phyloP scores from a whole-genome alignment of 2,797 vertebrate species.

The Sebastes umbrosus region DNA sequence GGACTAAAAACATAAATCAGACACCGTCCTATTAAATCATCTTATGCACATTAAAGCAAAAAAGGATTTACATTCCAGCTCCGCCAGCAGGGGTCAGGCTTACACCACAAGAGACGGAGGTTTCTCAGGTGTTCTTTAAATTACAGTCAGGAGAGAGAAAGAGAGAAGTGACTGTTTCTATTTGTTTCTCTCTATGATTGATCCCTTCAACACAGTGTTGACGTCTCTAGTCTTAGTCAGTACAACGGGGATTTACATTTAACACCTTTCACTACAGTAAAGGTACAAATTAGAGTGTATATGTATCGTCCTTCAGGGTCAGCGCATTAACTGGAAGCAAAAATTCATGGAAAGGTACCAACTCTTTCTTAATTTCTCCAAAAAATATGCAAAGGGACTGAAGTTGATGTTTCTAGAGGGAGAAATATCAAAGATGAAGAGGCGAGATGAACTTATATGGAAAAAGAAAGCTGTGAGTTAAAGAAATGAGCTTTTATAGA shows the following conservation, averaged over 20 bases:
- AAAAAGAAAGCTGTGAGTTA: conserved; percentile 37
- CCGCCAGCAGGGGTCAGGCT: conserved; percentile 66
- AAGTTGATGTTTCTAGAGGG: not conserved
- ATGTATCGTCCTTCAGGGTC: not conserved
- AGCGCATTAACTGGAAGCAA: not conserved
- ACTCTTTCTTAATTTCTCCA: not conserved
- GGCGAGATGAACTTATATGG: not conserved
- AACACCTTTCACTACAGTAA: not conserved
- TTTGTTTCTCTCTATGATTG: conserved; percentile 36
- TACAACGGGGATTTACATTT: conserved; percentile 13
- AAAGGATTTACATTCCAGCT: not conserved
- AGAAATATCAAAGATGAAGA: not conserved
- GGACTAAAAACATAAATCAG: not conserved
- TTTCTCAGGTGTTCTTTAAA: conserved; percentile 7
- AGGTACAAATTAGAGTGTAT: not conserved
- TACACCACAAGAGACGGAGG: conserved; percentile 11
- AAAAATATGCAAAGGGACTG: not conserved
- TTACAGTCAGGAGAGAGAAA: not conserved
- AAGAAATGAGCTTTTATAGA: conserved; percentile 66
- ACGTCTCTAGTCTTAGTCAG: not conserved
- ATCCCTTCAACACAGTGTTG: conserved; percentile 23
- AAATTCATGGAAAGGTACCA: not conserved
- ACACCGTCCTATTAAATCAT: not conserved
- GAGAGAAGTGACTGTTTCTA: conserved; percentile 14
- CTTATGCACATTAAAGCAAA: not conserved